Percentiles rank a stretch among this genome's conserved stretches.
These are phyloP conservation scores for Ataeniobius toweri DNA, from an alignment of 2,797 vertebrate species.

Conservation along the genomic window DNA sequence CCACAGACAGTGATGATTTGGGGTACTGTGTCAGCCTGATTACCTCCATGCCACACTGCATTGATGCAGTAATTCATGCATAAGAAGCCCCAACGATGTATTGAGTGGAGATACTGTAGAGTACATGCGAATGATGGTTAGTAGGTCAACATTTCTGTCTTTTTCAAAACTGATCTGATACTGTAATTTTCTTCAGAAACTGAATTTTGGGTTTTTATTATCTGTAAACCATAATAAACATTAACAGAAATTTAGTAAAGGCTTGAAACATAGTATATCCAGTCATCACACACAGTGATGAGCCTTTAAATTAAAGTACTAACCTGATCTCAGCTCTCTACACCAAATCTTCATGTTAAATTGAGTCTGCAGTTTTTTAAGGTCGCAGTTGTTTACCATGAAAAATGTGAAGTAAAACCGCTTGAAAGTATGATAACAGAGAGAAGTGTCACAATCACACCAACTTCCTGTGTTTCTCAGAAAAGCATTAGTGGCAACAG, in stretches of 20 bases:
- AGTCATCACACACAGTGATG: too few species aligned
- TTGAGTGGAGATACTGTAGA: neutral
- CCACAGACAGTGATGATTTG: neutral
- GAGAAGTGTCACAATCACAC: constrained; percentile 23
- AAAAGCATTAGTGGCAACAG: constrained; percentile 46
- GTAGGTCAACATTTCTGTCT: too few species aligned
- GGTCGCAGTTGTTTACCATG: neutral
- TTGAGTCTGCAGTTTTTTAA: neutral
- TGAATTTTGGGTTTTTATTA: neutral
- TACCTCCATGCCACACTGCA: neutral
- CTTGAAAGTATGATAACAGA: neutral
- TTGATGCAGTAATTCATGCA: neutral
- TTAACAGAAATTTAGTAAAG: too few species aligned
- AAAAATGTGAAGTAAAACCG: neutral
- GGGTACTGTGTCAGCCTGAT: neutral
- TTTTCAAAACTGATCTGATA: neutral
- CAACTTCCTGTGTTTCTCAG: constrained; percentile 57
- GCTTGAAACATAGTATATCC: too few species aligned
- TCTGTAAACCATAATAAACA: neutral
- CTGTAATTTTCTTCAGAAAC: neutral
- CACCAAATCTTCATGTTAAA: neutral
- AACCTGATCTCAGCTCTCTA: neutral
- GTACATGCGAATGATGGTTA: neutral
- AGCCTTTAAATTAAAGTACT: too few species aligned
- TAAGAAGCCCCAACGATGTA: neutral